A percentile compares a stretch with the other conserved stretches of the same genome.
Conservation (phyloP, 2,888 invertebrate genomes). For the Pyrgus malvae region DNA sequence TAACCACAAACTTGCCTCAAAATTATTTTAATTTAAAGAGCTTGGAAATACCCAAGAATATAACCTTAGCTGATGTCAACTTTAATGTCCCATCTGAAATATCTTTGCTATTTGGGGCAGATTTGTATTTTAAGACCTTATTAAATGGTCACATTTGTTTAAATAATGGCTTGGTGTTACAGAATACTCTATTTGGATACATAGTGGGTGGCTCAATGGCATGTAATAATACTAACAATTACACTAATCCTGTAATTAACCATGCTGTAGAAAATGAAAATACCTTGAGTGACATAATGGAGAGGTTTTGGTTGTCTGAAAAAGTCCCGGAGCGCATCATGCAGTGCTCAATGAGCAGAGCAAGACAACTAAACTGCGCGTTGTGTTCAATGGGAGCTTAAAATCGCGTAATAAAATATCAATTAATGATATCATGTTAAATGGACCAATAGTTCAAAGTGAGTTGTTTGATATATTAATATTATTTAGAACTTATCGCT, state of each 20-base stretch:
- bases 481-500: background rate
- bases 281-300: conserved; percentile 33
- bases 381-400: conserved; percentile 3
- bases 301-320: conserved; percentile 35
- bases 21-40: background rate
- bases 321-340: conserved; percentile 13
- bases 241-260: conserved; percentile 21
- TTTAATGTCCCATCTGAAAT: conserved; percentile 5
- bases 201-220: background rate
- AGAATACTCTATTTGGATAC: conserved; percentile 27
- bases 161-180: conserved; percentile 13
- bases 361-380: background rate
- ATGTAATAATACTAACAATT: background rate
- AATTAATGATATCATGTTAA: conserved; percentile 16
- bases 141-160: conserved; percentile 10
- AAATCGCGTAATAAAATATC: background rate
- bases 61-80: conserved; percentile 21
- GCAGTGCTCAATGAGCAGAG: background rate
- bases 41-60: background rate
- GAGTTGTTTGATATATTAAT: conserved; percentile 19
- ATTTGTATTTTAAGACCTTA: conserved; percentile 21
- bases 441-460: conserved; percentile 27
- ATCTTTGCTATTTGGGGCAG: background rate
- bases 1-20: background rate
- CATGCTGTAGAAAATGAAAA: background rate